Evolutionary conservation across 2,888 invertebrate species (phyloP).

Genomic region (Euplexia lucipara): DNA sequence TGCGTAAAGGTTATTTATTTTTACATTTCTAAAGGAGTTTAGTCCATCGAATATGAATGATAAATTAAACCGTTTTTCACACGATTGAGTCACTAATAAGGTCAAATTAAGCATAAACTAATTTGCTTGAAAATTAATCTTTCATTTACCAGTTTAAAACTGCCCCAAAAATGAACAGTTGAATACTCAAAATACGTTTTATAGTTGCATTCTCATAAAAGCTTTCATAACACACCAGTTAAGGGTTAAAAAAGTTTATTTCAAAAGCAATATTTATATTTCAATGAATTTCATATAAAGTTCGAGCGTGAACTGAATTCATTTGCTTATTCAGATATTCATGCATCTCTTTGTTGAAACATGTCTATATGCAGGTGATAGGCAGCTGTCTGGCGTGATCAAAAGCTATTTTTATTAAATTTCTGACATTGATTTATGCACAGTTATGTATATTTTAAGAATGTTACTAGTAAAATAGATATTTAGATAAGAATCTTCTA

Average conservation of each 20-base stretch:
- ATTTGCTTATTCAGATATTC: slow-evolving; percentile 56
- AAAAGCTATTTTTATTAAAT: slow-evolving; percentile 29
- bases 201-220: slow-evolving; percentile 14
- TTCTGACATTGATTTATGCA: slow-evolving; percentile 25
- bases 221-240: slow-evolving; percentile 25
- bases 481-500: too few species aligned
- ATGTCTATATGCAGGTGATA: slow-evolving; percentile 25
- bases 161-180: background rate
- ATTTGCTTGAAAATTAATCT: slow-evolving; percentile 22
- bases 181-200: slow-evolving; percentile 8
- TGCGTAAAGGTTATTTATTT: slow-evolving; percentile 9
- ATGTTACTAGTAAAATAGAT: background rate
- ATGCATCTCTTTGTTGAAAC: slow-evolving; percentile 52
- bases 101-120: slow-evolving; percentile 26
- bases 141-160: background rate
- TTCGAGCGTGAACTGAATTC: slow-evolving; percentile 46
- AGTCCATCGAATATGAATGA: slow-evolving; percentile 6
- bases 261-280: slow-evolving; percentile 49
- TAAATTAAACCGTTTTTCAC: slow-evolving; percentile 24
- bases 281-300: slow-evolving; percentile 47
- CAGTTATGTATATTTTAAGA: background rate
- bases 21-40: slow-evolving; percentile 27
- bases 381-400: background rate
- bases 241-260: slow-evolving; percentile 36
- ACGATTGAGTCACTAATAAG: slow-evolving; percentile 17